Base-by-base conservation (phyloP, 2,888 invertebrate genomes). In the Drosophila pseudotalamancana region DNA sequence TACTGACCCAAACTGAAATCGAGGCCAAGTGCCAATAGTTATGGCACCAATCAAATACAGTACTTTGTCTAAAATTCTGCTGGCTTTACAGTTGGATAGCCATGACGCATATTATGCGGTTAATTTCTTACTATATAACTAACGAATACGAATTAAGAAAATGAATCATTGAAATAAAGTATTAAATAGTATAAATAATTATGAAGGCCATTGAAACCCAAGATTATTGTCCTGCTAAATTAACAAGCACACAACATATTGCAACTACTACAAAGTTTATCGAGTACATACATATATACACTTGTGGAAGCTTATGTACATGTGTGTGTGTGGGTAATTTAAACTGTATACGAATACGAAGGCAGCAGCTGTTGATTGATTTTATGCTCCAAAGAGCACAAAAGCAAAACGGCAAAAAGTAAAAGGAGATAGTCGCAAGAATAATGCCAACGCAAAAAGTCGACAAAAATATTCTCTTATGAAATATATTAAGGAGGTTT, bases 291-390 rank as follows among this genome's bases (percentile, higher is more conserved):
- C 50, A 31, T 31, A 19, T 45, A 5, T 29, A 8, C 31, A 16
- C 29, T 18, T 39, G 39, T 23, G 34, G 6, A 6, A 18, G 23
- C 57, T 32, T 50, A 18, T 55, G 48, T 37, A 32, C 23, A 14
- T 31, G 16, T 59, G 21, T 14, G 50, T 37, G 45, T 45, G 43
- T 56, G 51, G 39, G 85, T 78, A 85, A 81, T 61, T 69, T 65
- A 76, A 81, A 61, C 67, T 56, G 61, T 43, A 35, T 18, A 60
- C 55, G 29, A 46, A 45, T n/a, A 27, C 42, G 40, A 9, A 37
- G 48, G 16, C 68, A 51, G 48, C 85, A 81, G 85, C 82, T 81
- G 81, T 76, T 85, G 79, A 78, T 76, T 76, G 82, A 81, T 77
- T 80, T 84, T 62, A 77, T 70, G 85, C 82, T 59, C 61, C 71